These are phyloP conservation scores for Brachirus orientalis DNA, from an alignment of 2,113 vertebrate genomes.

Conservation along the genomic window DNA sequence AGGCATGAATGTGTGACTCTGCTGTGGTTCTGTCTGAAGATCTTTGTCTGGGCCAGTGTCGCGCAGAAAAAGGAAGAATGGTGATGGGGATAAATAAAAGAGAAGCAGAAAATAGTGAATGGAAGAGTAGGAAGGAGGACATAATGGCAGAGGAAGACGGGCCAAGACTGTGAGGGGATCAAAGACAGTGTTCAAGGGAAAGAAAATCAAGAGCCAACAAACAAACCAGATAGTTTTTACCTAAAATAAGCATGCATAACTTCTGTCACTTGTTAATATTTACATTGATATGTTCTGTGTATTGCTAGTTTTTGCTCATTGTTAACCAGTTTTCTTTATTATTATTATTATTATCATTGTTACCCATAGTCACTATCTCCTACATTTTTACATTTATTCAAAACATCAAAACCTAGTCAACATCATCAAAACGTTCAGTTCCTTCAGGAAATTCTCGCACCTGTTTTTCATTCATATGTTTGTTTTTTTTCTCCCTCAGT, in stretches of 20 bases:
- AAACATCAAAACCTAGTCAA: too few species aligned
- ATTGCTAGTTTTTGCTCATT: too few species aligned
- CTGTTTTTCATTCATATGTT: not conserved
- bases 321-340: too few species aligned
- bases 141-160: not conserved
- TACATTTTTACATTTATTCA: too few species aligned
- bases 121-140: not conserved
- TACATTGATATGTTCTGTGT: too few species aligned
- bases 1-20: conserved; percentile 48
- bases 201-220: not conserved
- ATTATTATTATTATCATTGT: too few species aligned
- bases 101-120: conserved; percentile 1
- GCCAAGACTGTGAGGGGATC: not conserved
- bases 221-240: too few species aligned
- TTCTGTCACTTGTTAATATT: too few species aligned
- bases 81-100: not conserved
- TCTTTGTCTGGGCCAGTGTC: conserved; percentile 8
- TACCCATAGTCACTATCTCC: too few species aligned
- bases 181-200: not conserved
- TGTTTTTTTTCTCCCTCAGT: conserved; percentile 77
- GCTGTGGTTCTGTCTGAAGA: conserved; percentile 8
- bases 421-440: too few species aligned
- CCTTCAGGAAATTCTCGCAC: not conserved
- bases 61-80: not conserved
- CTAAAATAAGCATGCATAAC: too few species aligned